Percentiles rank a stretch among this genome's conserved stretches.
Evolutionary conservation across 1,140 invertebrate genomes (phyloP).

Genomic region (Conus betulinus): DNA sequence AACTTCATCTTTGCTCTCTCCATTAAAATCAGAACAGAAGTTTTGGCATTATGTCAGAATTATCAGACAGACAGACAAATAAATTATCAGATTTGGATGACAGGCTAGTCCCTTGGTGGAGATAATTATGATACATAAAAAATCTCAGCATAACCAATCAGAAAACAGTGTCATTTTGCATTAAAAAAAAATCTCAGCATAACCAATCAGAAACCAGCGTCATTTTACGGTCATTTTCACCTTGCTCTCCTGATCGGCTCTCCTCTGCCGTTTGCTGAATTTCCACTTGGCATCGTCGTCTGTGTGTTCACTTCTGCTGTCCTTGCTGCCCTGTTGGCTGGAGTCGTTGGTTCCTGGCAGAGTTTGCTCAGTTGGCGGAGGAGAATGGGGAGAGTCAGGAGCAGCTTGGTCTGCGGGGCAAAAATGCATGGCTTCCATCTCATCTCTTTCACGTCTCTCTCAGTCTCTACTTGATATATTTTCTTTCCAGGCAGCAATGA

Average conservation of each 20-base stretch:
- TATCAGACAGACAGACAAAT: too few species aligned
- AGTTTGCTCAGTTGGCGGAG: not conserved
- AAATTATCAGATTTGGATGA: too few species aligned
- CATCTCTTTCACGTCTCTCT: too few species aligned
- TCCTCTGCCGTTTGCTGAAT: slow-evolving; percentile 66
- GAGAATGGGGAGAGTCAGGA: not conserved
- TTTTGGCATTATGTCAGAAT: too few species aligned
- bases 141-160: too few species aligned
- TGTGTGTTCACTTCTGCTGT: not conserved
- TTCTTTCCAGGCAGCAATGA: not conserved
- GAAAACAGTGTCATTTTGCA: too few species aligned
- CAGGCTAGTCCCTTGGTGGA: too few species aligned
- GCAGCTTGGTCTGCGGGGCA: not conserved
- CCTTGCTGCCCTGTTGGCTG: not conserved
- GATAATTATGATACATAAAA: too few species aligned
- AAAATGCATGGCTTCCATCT: not conserved
- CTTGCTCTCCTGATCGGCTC: slow-evolving; percentile 70
- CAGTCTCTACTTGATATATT: not conserved
- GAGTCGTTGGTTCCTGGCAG: not conserved
- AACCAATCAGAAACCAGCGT: too few species aligned
- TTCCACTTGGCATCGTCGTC: slow-evolving; percentile 31
- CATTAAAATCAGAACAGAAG: too few species aligned
- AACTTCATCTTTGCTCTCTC: too few species aligned
- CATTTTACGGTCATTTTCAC: not conserved
- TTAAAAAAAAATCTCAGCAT: too few species aligned